Base-by-base conservation (phyloP, 2,888 invertebrate genomes). In the Phragmatobia fuliginosa region DNA sequence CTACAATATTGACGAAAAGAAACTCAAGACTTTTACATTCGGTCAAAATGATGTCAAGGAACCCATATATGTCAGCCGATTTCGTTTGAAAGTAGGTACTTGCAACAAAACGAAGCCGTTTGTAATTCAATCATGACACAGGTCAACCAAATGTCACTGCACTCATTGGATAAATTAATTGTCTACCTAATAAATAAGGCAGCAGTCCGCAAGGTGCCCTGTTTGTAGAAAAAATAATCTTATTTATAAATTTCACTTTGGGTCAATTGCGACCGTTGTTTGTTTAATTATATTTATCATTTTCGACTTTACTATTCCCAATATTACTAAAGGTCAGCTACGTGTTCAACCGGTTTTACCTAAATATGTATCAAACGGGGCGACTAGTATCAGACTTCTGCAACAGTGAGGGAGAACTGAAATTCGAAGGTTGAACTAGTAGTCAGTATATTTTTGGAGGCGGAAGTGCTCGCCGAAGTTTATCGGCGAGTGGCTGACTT, bases 91-190 rank as follows among this genome's bases (percentile, higher is more conserved):
- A n/a, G 32, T 21, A 60, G 16, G 28, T 38, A 62, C 21, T 21
- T 62, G 41, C 32, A 67, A 67, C 31, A 41, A 11, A 38, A 33
- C 62, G 56, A 16, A 41, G 52, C 33, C 56, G 38, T 66, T 67
- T 56, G 67, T 67, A 71, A 71, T 67, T 67, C 59, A 71, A 67
- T 71, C 60, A 67, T 52, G 60, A 18, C 49, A 41, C 49, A 61
- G 67, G 71, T 71, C 71, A 71, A 65, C 61, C 61, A 73, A 70
- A 69, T 63, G 61, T 68, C 68, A 68, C 64, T 73, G 62, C 59
- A 74, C 61, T 73, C 36, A 64, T 41, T 58, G 63, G 38, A 41
- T 61, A 67, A 61, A 67, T 67, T 28, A 14, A 66, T 45, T 60
- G 66, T 32, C 41, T 31, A 66, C 31, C 21, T 41, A 59, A 45